These are phyloP conservation scores for Rhadina sibilatrix DNA, from an alignment of 2,113 vertebrate species.

Conservation along the genomic window DNA sequence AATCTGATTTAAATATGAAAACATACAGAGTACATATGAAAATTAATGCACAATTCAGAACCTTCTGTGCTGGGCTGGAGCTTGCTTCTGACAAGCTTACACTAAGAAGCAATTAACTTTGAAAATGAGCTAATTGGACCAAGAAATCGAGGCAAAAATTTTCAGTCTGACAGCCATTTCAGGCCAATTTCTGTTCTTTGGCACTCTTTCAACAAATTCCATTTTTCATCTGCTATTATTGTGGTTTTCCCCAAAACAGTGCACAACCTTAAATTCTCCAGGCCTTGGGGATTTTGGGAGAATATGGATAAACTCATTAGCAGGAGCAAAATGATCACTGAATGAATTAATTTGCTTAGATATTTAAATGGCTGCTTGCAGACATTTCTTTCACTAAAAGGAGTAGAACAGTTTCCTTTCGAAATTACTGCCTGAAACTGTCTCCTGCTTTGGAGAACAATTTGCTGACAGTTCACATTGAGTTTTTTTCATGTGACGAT, in stretches of 20 bases:
- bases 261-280: not conserved
- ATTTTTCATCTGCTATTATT: not conserved
- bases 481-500: not conserved
- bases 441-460: accelerated
- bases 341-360: not conserved
- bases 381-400: not conserved
- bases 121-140: not conserved
- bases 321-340: not conserved
- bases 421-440: not conserved
- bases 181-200: not conserved
- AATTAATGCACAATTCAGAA: not conserved
- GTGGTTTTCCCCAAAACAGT: not conserved
- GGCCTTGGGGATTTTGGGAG: not conserved
- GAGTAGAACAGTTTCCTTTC: not conserved
- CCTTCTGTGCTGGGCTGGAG: not conserved
- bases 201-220: not conserved
- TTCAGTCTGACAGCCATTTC: not conserved
- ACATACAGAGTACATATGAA: not conserved
- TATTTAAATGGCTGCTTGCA: not conserved
- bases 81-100: not conserved
- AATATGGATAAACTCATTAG: not conserved
- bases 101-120: not conserved
- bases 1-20: not conserved
- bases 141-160: not conserved
- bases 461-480: not conserved